Evolutionary conservation across 2,113 vertebrate species (phyloP).

Genomic region (Protobothrops mucrosquamatus): DNA sequence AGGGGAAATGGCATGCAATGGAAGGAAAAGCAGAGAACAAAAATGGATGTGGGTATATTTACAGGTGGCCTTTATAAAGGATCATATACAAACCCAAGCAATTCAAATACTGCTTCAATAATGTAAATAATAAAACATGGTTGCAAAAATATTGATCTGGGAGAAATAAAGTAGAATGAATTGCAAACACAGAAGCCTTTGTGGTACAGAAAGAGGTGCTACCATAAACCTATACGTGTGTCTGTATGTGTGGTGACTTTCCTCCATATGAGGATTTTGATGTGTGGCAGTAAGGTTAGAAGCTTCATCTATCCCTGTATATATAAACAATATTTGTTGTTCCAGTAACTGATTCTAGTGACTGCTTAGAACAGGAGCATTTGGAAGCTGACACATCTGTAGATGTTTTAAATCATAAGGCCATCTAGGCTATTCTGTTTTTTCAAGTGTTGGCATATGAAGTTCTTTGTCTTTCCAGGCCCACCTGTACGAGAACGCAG

Average conservation of each 20-base stretch:
- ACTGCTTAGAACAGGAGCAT: slow-evolving; percentile 65
- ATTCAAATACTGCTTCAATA: neutral
- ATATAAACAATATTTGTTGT: slow-evolving; percentile 65
- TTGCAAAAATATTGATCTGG: neutral
- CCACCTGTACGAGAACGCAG: slow-evolving; percentile 76
- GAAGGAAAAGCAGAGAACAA: neutral
- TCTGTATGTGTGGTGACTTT: neutral
- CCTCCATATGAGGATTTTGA: neutral
- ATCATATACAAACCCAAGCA: neutral
- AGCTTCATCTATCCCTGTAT: slow-evolving; percentile 4
- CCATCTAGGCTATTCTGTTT: slow-evolving; percentile 67
- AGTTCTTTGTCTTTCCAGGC: slow-evolving; percentile 79
- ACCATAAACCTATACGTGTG: neutral
- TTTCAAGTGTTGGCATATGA: slow-evolving; percentile 67
- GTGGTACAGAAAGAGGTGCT: neutral
- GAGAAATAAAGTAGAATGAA: neutral
- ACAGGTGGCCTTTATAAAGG: neutral
- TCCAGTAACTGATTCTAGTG: slow-evolving; percentile 69
- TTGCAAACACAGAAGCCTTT: neutral
- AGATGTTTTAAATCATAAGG: slow-evolving; percentile 79
- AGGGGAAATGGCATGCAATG: neutral
- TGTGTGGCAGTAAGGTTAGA: neutral
- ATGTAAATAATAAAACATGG: neutral
- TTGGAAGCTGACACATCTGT: slow-evolving; percentile 75
- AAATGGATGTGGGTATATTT: neutral